Conservation (phyloP, 2,888 invertebrate genomes). For the Beris morrisii region DNA sequence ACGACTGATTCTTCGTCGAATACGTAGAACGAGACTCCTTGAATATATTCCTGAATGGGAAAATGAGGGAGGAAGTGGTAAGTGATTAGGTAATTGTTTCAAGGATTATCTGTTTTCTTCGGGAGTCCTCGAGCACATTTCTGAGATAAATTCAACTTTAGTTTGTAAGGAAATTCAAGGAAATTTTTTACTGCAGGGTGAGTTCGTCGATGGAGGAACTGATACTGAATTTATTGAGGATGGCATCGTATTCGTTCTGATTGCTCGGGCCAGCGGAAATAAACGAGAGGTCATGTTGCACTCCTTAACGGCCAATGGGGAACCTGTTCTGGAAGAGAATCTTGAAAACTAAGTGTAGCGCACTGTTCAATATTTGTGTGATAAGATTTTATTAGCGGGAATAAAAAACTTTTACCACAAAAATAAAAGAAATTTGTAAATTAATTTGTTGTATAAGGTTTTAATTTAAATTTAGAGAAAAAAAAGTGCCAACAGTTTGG, state of each 20-base stretch:
- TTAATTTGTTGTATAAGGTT: no score
- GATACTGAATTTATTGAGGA: constrained; percentile 70
- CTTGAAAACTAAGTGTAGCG: not conserved
- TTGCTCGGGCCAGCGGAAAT: constrained; percentile 53
- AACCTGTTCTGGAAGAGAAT: constrained; percentile 45
- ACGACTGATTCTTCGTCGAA: constrained; percentile 15
- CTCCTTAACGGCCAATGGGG: constrained; percentile 60
- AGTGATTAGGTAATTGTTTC: constrained; percentile 31
- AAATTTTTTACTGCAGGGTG: constrained; percentile 60
- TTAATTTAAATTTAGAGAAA: no score
- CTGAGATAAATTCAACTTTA: no score
- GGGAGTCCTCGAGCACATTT: not conserved
- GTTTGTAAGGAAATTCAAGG: not conserved
- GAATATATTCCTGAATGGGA: constrained; percentile 53
- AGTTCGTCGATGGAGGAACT: constrained; percentile 82
- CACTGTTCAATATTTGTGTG: no score
- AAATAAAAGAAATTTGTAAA: no score
- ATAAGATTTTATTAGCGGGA: no score
- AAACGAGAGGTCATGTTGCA: constrained; percentile 63
- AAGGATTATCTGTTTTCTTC: not conserved
- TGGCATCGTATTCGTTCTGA: constrained; percentile 50
- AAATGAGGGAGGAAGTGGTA: constrained; percentile 50
- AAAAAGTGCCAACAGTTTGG: no score
- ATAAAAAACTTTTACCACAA: no score
- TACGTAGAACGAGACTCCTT: constrained; percentile 60